Base-by-base conservation (phyloP, 2,113 vertebrate genomes). In the Petroica traversi region DNA sequence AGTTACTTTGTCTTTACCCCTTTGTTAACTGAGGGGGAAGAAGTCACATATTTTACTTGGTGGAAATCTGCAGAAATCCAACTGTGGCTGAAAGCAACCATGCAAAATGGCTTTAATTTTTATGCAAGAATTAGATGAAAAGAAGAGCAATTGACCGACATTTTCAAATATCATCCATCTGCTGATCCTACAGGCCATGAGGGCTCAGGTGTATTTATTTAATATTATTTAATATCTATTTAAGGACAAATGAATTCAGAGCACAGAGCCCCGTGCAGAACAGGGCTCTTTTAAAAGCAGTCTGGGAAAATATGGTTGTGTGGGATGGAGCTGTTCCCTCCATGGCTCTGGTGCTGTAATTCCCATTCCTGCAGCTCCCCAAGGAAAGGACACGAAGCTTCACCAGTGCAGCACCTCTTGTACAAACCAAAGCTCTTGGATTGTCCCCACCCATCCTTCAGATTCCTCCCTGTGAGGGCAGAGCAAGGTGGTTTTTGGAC, bases 21-120 rank as follows among this genome's bases (percentile, higher is more conserved):
- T 93, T 94, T 96, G 79, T 92, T 96, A 96, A 94, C 91, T 97
- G 92, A 94, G 51, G 61, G 34, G 28, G 68, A 92, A 89, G 79
- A 36, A 36, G 89, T 69, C 76, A 29, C 29, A 10, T 52, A 25
- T 73, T 95, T 82, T 59, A 62, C 72, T 84, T 61, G 86, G 52
- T 26, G 59, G 45, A 66, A 88, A 92, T 33, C 28, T 54, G 67
- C 38, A 76, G 41, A 34, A 78, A 87, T 55, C 52, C 54, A 78
- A 28, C 11, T 9, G 0, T 20, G 34, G 12, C 40, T 86, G 25
- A n/a, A 71, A 63, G 49, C 40, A 66, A 20, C 11, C 54, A 5
- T 1, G 8, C 19, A 23, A 63, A 67, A 45, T 49, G 29, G 29
- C 18, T 31, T 74, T 38, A 15, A 38, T 33, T 80, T 71, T 71